These are phyloP conservation scores for Coronaproctus castanopsis DNA, from an alignment of 2,888 invertebrate genomes.

Conservation along the genomic window DNA sequence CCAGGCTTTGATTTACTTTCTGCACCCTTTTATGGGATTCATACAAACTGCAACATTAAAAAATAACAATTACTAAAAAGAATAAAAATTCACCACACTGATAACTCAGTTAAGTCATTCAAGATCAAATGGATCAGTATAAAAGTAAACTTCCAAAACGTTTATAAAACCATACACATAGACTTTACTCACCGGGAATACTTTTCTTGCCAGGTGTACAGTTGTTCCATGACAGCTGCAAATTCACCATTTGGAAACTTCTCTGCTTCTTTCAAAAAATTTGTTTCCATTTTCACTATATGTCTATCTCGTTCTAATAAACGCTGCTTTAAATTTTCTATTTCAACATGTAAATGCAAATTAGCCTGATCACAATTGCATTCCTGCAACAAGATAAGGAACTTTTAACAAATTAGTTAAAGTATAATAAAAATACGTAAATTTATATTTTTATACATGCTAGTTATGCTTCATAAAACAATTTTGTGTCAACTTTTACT, in stretches of 20 bases:
- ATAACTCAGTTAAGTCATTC: too few relatives aligned
- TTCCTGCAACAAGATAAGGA: too few relatives aligned
- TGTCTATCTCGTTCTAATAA: conserved; percentile 62
- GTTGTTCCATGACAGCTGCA: conserved; percentile 59
- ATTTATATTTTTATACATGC: too few relatives aligned
- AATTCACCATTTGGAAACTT: conserved; percentile 46
- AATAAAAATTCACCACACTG: neutral
- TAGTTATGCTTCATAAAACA: too few relatives aligned
- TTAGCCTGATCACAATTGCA: conserved; percentile 28
- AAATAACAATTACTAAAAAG: conserved; percentile 3
- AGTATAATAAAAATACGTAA: too few relatives aligned
- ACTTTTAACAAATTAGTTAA: too few relatives aligned
- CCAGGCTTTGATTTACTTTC: conserved; percentile 81
- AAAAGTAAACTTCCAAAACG: too few relatives aligned
- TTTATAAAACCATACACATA: too few relatives aligned
- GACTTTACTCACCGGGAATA: conserved; percentile 66
- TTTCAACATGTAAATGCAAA: conserved; percentile 61
- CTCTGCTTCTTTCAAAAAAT: conserved; percentile 51
- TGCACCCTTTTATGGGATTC: conserved; percentile 86
- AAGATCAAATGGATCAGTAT: too few relatives aligned
- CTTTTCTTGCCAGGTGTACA: conserved; percentile 76
- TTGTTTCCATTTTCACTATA: conserved; percentile 67
- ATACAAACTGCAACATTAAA: conserved; percentile 41
- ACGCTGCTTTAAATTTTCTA: conserved; percentile 65
- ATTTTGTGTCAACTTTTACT: too few relatives aligned